Conservation (phyloP, 2,113 vertebrate species). For the Vidua chalybeata region DNA sequence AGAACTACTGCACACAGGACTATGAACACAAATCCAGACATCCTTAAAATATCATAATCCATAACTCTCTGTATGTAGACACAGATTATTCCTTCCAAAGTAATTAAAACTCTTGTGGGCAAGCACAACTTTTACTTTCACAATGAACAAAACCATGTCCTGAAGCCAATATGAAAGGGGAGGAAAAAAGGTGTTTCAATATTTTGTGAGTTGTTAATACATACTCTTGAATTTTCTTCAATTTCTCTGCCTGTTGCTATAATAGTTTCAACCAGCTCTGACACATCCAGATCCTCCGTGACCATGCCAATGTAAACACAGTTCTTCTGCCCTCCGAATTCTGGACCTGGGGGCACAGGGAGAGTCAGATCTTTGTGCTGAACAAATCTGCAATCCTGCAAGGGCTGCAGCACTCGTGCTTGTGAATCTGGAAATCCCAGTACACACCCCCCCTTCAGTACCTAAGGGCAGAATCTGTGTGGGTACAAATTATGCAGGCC, state of each 20-base stretch:
- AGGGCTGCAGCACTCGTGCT: not conserved
- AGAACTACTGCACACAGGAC: not conserved
- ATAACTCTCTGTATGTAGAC: not conserved
- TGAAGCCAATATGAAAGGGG: not conserved
- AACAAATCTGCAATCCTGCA: not conserved
- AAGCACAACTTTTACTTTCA: not conserved
- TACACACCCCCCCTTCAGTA: not conserved
- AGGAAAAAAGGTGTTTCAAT: not conserved
- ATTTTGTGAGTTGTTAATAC: constrained; percentile 30
- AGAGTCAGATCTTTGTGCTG: not conserved
- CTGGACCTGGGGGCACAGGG: constrained; percentile 75
- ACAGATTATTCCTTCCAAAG: not conserved
- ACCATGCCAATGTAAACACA: constrained; percentile 92
- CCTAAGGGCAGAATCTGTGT: not conserved
- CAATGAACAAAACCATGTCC: constrained; percentile 1
- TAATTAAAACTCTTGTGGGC: not conserved
- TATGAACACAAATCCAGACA: not conserved
- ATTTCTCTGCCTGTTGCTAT: constrained; percentile 86
- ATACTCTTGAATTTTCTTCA: constrained; percentile 92
- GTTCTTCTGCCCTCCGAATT: constrained; percentile 83
- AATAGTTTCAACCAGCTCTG: constrained; percentile 88
- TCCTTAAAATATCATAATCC: not conserved
- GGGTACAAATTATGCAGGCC: not conserved
- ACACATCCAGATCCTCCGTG: constrained; percentile 85
- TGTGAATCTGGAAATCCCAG: not conserved